Evolutionary conservation across 2,113 vertebrate species (phyloP).

Genomic region (Philantomba maxwellii): DNA sequence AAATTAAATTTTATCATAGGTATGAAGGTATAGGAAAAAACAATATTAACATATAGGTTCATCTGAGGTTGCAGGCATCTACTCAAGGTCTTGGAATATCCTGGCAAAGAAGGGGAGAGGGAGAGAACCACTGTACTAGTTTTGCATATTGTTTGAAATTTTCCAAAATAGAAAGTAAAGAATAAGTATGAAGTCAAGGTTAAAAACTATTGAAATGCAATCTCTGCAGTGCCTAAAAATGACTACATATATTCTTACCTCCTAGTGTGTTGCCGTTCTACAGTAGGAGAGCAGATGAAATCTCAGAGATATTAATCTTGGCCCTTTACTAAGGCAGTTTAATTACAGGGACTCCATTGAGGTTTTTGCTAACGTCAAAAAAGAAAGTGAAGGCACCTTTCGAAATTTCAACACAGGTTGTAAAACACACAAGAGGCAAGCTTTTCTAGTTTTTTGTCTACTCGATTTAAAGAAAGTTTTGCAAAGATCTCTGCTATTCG

Average conservation of each 20-base stretch:
- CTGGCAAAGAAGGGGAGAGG: background rate
- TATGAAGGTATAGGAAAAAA: background rate
- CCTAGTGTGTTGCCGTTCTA: background rate
- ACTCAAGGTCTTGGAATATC: background rate
- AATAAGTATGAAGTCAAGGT: background rate
- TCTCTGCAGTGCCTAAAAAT: background rate
- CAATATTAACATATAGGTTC: background rate
- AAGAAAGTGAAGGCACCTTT: background rate
- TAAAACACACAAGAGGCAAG: background rate
- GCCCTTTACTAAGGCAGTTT: background rate
- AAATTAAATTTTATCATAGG: background rate
- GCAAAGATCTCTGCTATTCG: background rate
- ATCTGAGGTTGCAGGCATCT: background rate
- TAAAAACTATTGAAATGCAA: background rate
- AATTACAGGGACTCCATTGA: background rate
- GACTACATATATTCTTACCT: rapidly evolving
- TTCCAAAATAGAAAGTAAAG: background rate
- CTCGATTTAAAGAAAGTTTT: background rate
- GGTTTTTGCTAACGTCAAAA: background rate
- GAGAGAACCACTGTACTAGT: background rate
- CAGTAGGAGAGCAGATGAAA: background rate
- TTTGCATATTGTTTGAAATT: background rate
- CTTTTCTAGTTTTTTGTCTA: conserved; percentile 1
- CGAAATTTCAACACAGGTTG: background rate
- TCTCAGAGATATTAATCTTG: background rate